Evolutionary conservation across 2,113 vertebrate species (phyloP), one percentile per base, ranked within the genome.

Genomic region (Saimiri boliviensis): DNA sequence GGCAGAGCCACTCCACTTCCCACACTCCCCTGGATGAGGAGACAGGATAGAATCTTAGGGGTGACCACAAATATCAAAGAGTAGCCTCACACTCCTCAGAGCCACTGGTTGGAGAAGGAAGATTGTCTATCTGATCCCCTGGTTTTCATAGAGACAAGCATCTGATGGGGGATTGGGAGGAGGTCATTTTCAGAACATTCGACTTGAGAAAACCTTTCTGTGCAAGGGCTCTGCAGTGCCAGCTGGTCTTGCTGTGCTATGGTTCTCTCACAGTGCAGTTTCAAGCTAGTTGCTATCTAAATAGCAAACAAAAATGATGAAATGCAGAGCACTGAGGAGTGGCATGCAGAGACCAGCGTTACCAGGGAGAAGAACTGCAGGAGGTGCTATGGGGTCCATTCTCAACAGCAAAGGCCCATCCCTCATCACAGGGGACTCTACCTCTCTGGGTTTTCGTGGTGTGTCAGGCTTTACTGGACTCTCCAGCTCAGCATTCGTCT

Each of bases 261-360:
- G 14, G 25, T 58, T 63, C 45, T 90, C 68, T 91, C 52, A 37
- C 0, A 3, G 74, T 66, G 76, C 19, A 16, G 45, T 82, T 93
- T n/a, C 85, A 11, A 47, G 86, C n/a, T n/a, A 60, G 45, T 45
- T 82, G 84, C 76, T 45, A 58, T 88, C 45, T 58, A 70, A 76
- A 85, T 16, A 49, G 88, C 82, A 79, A 77, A 47, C 6, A 66
- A 87, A 77, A 93, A 92, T 82, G 87, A 92, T 63, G 56, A 5
- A 54, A 35, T 23, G 27, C 93, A 96, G 49, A 77, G 32, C 60
- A 17, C 42, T 73, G 88, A 91, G 82, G 56, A 90, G 21, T 77
- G 6, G 42, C 27, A 5, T 19, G 74, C 45, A 45, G 42, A 47
- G 74, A 20, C 68, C 35, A 16, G 80, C 40, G 0, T 25, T 84